A percentile compares a stretch with the other conserved stretches of the same genome.
Conservation (phyloP, 2,888 invertebrate genomes). For the Dusona sp. region DNA sequence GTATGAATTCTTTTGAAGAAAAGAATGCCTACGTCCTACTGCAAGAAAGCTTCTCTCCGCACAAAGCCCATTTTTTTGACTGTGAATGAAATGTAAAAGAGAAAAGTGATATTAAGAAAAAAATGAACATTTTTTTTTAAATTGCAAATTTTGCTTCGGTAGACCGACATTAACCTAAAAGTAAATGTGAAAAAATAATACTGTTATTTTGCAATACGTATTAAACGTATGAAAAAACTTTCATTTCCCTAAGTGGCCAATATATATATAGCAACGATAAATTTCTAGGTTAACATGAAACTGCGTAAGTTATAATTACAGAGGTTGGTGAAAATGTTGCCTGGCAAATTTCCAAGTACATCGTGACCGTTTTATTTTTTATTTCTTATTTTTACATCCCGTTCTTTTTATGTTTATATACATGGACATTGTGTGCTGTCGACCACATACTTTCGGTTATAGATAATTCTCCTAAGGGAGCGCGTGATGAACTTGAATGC, state of each 20-base stretch:
- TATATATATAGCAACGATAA: neutral
- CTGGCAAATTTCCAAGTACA: constrained; percentile 41
- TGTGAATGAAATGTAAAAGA: neutral
- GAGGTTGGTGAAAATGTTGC: constrained; percentile 16
- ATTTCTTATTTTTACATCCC: constrained; percentile 1
- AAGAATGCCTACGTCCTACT: constrained; percentile 2
- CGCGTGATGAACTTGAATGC: constrained; percentile 31
- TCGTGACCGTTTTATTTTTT: constrained; percentile 5
- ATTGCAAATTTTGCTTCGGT: neutral
- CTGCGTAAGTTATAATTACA: constrained; percentile 23
- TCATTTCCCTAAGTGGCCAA: neutral
- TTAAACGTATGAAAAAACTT: neutral
- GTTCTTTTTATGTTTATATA: constrained; percentile 2
- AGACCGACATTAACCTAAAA: neutral
- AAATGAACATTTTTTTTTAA: neutral
- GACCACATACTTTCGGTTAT: constrained; percentile 33
- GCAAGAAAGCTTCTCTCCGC: constrained; percentile 8
- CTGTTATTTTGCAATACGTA: neutral
- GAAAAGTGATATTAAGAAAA: neutral
- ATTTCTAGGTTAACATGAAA: constrained; percentile 12
- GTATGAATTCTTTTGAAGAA: constrained; percentile 44
- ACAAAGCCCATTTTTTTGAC: constrained; percentile 18
- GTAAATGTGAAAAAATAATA: neutral
- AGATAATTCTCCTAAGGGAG: constrained; percentile 45
- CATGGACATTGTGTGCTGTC: neutral